Conservation (phyloP, 2,797 vertebrate species). For the Acanthurus lineatus region DNA sequence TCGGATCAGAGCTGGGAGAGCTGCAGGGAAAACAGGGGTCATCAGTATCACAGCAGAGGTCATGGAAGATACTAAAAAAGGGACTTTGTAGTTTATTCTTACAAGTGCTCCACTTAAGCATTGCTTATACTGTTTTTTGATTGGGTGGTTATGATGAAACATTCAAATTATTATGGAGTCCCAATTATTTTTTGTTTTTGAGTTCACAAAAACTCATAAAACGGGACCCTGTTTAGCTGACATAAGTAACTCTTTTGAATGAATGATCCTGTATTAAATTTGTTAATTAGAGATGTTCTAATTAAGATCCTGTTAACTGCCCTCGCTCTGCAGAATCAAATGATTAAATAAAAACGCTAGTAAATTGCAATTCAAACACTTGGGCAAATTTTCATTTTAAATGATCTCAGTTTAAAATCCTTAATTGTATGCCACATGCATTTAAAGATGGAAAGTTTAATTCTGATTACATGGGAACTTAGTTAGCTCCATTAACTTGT, state of each 20-base stretch:
- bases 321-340: too few species aligned
- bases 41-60: neutral
- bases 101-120: neutral
- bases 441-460: too few species aligned
- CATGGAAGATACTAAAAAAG: neutral
- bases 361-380: too few species aligned
- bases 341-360: too few species aligned
- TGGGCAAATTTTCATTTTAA: too few species aligned
- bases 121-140: neutral
- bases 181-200: neutral
- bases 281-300: neutral
- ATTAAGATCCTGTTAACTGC: neutral
- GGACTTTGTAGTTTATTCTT: neutral
- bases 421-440: too few species aligned
- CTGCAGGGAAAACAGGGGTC: constrained; percentile 50
- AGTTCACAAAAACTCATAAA: too few species aligned
- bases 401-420: too few species aligned
- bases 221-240: neutral
- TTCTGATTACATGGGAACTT: neutral
- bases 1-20: constrained; percentile 78
- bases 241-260: neutral
- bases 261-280: neutral
- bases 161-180: neutral
- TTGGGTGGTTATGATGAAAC: neutral
- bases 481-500: neutral